These are phyloP conservation scores for Neodontobutis hainanensis DNA, from an alignment of 2,113 vertebrate species.

Conservation along the genomic window DNA sequence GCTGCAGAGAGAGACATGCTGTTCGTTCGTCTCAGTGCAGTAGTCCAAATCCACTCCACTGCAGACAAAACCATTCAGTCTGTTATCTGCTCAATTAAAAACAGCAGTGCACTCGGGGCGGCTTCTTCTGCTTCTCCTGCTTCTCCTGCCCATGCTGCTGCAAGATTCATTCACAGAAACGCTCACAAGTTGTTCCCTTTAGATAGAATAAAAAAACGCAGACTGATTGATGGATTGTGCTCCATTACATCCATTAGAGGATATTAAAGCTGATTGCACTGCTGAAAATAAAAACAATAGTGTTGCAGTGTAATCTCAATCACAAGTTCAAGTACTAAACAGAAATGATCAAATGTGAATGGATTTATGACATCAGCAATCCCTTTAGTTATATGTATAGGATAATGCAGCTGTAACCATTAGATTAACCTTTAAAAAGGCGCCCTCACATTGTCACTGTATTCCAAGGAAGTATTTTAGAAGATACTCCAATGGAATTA, in stretches of 20 bases:
- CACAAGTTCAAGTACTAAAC: background rate
- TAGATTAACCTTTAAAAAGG: too few relatives aligned
- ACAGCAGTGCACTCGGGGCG: slow-evolving; percentile 25
- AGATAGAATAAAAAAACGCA: background rate
- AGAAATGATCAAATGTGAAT: background rate
- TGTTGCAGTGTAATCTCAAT: background rate
- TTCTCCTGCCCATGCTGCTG: slow-evolving; percentile 28
- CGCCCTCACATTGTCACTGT: too few relatives aligned
- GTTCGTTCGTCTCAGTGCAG: slow-evolving; percentile 47
- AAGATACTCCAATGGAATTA: too few relatives aligned
- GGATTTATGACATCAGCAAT: too few relatives aligned
- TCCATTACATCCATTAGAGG: slow-evolving; percentile 10
- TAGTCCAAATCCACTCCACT: slow-evolving; percentile 54
- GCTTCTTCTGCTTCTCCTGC: background rate
- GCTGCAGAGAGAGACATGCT: slow-evolving; percentile 54
- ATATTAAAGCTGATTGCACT: background rate
- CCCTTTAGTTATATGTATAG: too few relatives aligned
- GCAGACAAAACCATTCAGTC: slow-evolving; percentile 61
- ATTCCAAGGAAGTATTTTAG: too few relatives aligned
- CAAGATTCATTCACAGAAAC: slow-evolving; percentile 46
- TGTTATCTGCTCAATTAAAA: slow-evolving; percentile 67
- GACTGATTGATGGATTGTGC: slow-evolving; percentile 12
- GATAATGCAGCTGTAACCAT: too few relatives aligned
- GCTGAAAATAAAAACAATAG: background rate
- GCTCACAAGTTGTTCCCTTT: slow-evolving; percentile 33